A percentile compares a stretch with the other conserved stretches of the same genome.
phyloP scores from a whole-genome alignment of 2,797 vertebrate genomes.

The Rallus crepitans region DNA sequence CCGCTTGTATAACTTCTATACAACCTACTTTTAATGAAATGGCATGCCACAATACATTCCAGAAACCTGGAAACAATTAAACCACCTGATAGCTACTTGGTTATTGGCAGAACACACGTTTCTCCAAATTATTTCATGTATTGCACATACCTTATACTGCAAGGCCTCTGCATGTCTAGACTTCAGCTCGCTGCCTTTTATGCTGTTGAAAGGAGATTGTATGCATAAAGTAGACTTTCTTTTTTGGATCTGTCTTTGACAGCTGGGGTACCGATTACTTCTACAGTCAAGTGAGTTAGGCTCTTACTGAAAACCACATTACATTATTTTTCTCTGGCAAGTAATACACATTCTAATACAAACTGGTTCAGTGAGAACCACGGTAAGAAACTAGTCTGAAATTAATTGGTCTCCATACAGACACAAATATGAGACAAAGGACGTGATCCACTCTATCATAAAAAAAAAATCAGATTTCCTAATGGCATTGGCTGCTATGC shows the following conservation, averaged over 20 bases:
- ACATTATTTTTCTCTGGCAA: not conserved
- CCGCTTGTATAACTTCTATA: not conserved
- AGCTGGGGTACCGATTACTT: not conserved
- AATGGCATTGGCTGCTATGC: slow-evolving; percentile 11
- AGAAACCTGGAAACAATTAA: not conserved
- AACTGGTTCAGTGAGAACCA: not conserved
- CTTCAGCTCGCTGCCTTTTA: not conserved
- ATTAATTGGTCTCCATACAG: slow-evolving; percentile 12
- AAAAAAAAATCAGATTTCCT: slow-evolving; percentile 31
- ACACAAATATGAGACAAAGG: slow-evolving; percentile 5
- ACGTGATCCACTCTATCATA: not conserved
- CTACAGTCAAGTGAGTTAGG: not conserved
- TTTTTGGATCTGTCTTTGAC: not conserved
- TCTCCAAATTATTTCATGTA: not conserved
- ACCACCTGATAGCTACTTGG: not conserved
- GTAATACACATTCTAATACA: not conserved
- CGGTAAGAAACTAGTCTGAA: not conserved
- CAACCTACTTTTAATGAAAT: not conserved
- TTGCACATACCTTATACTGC: not conserved
- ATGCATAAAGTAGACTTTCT: not conserved
- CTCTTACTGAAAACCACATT: not conserved
- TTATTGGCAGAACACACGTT: not conserved
- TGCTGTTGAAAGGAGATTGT: not conserved
- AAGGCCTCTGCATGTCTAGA: not conserved
- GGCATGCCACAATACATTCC: not conserved